Evolutionary conservation across 2,113 vertebrate species (phyloP), one percentile per base, ranked within the genome.

Genomic region (Nibea coibor): DNA sequence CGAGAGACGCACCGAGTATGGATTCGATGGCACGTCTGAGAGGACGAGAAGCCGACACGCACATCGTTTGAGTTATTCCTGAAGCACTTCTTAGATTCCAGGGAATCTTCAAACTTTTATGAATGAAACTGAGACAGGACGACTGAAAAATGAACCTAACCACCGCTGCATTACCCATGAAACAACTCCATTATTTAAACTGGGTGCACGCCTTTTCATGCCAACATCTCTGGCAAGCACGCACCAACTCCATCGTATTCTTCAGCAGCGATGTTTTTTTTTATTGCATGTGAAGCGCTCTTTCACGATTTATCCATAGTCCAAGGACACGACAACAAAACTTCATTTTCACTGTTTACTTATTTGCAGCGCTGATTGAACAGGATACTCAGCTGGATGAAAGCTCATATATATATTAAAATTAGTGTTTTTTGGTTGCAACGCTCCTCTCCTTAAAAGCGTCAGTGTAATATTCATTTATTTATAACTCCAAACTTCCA

Each of bases 11-110:
- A 99, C 95, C 1, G 96, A 98, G 14, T 97, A 96, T 0, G 98
- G 98, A 90, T 95, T 99, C 2, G 98, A 99, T 19, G 98, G 98
- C 1, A 99, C 98, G 50, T 98, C 98, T 99, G 78, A 16, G 80
- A 72, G 24, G 45, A 59, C 39, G 42, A 58, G 31, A 62, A 6
- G 50, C 67, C n/a, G 11, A 63, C 26, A 58, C 42, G n/a, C 12
- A 47, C 22, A 22, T 11, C 14, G 7, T 63, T 53, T 47, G 31
- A 56, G 39, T 78, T 12, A 70, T 22, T 56, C 16, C 56, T n/a
- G 26, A 62, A 45, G 35, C 20, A 16, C 69, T 57, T 54, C 10
- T 39, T 28, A 28, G n/a, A 22, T 67, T 62, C 51, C 53, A 45
- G 63, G 74, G 54, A 81, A 68, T 69, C 57, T 57, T 35, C 65